These are phyloP conservation scores for Drosophila histrio DNA, from an alignment of 2,888 invertebrate species.

Conservation along the genomic window DNA sequence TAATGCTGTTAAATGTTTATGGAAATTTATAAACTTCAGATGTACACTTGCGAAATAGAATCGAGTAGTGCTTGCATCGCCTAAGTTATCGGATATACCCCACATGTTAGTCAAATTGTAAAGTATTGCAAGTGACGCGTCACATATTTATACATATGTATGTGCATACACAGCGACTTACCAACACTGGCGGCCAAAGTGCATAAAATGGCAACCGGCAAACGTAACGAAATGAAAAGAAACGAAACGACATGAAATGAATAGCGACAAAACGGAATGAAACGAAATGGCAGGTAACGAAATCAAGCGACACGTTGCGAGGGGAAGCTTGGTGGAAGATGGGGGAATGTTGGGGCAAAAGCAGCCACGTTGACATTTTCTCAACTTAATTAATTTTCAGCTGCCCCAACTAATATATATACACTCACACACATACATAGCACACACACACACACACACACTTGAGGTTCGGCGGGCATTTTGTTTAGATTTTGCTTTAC, in stretches of 20 bases:
- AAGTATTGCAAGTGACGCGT: conserved; percentile 28
- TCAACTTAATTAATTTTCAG: conserved; percentile 76
- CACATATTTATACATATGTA: no score
- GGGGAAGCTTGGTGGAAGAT: background rate
- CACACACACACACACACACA: conserved; percentile 17
- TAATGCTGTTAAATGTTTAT: no score
- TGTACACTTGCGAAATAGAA: no score
- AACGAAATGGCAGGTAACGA: conserved; percentile 44
- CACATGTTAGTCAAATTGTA: background rate
- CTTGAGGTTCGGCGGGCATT: conserved; percentile 37
- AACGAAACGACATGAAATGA: conserved; percentile 4
- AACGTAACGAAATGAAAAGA: conserved; percentile 2
- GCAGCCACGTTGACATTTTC: conserved; percentile 76
- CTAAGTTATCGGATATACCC: background rate
- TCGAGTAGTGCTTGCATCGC: background rate
- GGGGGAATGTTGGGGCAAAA: conserved; percentile 15
- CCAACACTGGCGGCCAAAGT: conserved; percentile 24
- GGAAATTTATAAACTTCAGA: no score
- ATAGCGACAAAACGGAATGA: conserved; percentile 8
- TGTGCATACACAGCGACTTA: conserved; percentile 12
- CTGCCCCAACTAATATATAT: conserved; percentile 57
- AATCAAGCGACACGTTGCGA: conserved; percentile 24
- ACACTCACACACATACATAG: conserved; percentile 22
- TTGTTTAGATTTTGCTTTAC: conserved; percentile 68
- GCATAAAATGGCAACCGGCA: conserved; percentile 26